phyloP scores from a whole-genome alignment of 2,888 invertebrate genomes.

The Drosophila nr. fundita region DNA sequence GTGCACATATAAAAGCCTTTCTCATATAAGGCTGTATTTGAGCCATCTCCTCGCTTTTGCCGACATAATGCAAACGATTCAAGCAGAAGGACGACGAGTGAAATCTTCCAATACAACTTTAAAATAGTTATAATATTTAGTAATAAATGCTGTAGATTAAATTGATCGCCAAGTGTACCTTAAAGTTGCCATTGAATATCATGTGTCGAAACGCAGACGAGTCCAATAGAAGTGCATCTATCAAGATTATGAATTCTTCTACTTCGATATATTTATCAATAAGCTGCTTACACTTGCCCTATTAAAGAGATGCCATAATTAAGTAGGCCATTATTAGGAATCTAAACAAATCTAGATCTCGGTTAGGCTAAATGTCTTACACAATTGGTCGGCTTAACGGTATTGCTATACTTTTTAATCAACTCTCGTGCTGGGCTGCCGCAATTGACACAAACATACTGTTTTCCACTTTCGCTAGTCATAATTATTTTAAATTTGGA shows the following conservation, averaged over 20 bases:
- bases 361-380: constrained; percentile 86
- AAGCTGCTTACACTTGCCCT: constrained; percentile 90
- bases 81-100: constrained; percentile 90
- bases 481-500: constrained; percentile 19
- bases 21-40: constrained; percentile 86
- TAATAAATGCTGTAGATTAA: not conserved
- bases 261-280: constrained; percentile 97
- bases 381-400: constrained; percentile 90
- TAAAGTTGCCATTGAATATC: constrained; percentile 91
- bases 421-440: constrained; percentile 88
- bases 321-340: no score
- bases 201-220: constrained; percentile 94
- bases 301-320: constrained; percentile 65
- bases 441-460: constrained; percentile 88
- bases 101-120: constrained; percentile 91
- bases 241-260: constrained; percentile 93
- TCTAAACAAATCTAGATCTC: not conserved
- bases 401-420: constrained; percentile 89
- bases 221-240: constrained; percentile 93
- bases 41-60: constrained; percentile 68
- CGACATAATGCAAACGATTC: constrained; percentile 92
- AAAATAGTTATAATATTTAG: constrained; percentile 46
- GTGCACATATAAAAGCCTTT: constrained; percentile 87
- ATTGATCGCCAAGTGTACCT: constrained; percentile 88
- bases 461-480: constrained; percentile 38